Evolutionary conservation across 2,888 invertebrate genomes (phyloP), one percentile per base, ranked within the genome.

Genomic region (Athripsodes cinereus): DNA sequence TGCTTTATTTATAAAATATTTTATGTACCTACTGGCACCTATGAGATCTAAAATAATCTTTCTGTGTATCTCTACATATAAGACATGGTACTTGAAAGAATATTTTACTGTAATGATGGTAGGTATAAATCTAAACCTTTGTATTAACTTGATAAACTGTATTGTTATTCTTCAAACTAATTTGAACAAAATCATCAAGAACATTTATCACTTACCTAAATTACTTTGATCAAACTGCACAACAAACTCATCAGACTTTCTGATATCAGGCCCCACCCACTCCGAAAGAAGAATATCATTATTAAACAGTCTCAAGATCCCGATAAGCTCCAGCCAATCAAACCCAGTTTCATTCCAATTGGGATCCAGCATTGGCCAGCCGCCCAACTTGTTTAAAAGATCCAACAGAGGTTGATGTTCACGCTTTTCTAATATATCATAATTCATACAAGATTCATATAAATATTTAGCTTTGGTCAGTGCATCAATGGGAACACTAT

Each of bases 191-290:
- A n/a, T n/a, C n/a, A n/a, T n/a, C 5, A 47, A 47, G 13, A 16
- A 16, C 13, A 13, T n/a, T 40, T n/a, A 40, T 3, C 18, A 31
- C 35, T 65, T 72, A 68, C 87, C 90, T 66, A 94, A 75, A 52
- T 86, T 87, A 0, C 93, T 90, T 74, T 96, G 95, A 73, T 96
- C 95, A 67, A 96, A 85, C 80, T 94, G 82, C 61, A 96, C 88
- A 6, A 96, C 86, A 72, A 94, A 92, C 68, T 89, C 86, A 67
- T 92, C 88, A 5, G 96, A 94, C 72, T 96, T 92, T 70, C 92
- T 92, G 58, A 96, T 92, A 70, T 97, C 96, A 0, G 95, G 91
- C 11, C 92, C 93, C 44, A 96, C 91, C 88, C 90, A 91, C 69
- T 91, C 86, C 0, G 92, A 87, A 64, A 95, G 83, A 1, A 95